A percentile compares a stretch with the other conserved stretches of the same genome.
These are phyloP conservation scores for Aselliscus stoliczkanus DNA, from an alignment of 2,797 vertebrate species.

Conservation along the genomic window DNA sequence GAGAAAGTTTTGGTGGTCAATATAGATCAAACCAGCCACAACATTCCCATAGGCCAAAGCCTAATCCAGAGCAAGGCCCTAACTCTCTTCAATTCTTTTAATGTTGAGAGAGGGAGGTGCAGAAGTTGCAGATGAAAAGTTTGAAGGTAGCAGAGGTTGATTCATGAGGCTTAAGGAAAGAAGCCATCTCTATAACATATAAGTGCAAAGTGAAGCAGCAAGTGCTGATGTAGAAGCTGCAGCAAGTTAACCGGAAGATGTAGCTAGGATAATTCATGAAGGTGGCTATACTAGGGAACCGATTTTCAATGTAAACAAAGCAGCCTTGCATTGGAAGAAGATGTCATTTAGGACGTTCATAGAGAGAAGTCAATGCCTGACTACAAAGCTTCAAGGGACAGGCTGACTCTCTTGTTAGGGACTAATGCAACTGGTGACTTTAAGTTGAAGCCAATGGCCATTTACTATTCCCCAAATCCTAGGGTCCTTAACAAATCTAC, in stretches of 20 bases:
- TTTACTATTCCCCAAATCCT: neutral
- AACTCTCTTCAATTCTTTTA: neutral
- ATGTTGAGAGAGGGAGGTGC: neutral
- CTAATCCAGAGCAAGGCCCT: neutral
- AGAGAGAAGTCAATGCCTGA: neutral
- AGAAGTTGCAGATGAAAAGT: no score
- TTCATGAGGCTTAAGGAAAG: neutral
- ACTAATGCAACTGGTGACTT: neutral
- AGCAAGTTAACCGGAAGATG: neutral
- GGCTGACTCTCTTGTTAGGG: no score
- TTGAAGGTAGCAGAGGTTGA: neutral
- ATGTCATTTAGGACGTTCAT: no score
- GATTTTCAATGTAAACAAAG: neutral
- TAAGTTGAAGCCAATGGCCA: neutral
- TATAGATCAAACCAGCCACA: neutral
- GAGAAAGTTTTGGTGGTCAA: neutral
- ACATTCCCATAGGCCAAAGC: neutral
- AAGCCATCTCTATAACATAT: neutral
- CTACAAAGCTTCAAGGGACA: neutral
- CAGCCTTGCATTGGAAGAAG: neutral
- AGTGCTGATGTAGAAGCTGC: neutral
- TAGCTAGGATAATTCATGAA: neutral
- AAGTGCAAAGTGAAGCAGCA: neutral
- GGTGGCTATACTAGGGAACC: neutral
- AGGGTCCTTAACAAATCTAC: neutral